Evolutionary conservation across 2,797 vertebrate species (phyloP), one percentile per base, ranked within the genome.

Genomic region (Euphonia xanthogaster): DNA sequence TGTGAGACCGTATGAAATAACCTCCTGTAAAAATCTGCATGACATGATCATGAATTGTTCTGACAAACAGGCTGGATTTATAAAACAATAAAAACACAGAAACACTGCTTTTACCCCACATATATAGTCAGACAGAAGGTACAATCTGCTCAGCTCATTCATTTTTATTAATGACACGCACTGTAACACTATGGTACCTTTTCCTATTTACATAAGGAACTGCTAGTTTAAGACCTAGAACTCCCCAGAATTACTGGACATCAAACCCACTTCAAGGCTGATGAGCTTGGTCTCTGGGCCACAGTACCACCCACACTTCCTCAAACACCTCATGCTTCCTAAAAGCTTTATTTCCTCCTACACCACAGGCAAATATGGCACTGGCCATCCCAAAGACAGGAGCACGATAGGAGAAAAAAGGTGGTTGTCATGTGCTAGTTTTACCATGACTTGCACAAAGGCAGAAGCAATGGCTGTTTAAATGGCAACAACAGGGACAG

Each of bases 31-130:
- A 84, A 78, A 88, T 90, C 88, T 81, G 77, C 35, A 75, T 91
- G 75, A 75, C 12, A 37, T 91, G 95, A 93, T 40, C 60, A 88
- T 93, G 92, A 93, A 92, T 87, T 1, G 4, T 77, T 92, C 88
- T 93, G 94, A 96, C 94, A 96, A 84, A 93, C 88, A 87, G 84
- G 67, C 83, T 88, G 72, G 77, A 79, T 94, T 90, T 83, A 90
- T 82, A 74, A 90, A 94, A 94, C 76, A 89, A 63, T 83, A 42
- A 91, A 72, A 78, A 86, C 90, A 90, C 39, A 92, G 85, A 94
- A 92, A 82, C 70, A 92, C 88, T 93, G 83, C 94, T 96, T 94
- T 96, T 91, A 94, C 86, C 88, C 84, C 68, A 92, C 88, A 74
- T 82, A 84, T 62, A 80, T 66, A 77, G 93, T 90, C 57, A 76